Conservation (phyloP, 2,113 vertebrate genomes). For the Pelecanoides urinatrix region DNA sequence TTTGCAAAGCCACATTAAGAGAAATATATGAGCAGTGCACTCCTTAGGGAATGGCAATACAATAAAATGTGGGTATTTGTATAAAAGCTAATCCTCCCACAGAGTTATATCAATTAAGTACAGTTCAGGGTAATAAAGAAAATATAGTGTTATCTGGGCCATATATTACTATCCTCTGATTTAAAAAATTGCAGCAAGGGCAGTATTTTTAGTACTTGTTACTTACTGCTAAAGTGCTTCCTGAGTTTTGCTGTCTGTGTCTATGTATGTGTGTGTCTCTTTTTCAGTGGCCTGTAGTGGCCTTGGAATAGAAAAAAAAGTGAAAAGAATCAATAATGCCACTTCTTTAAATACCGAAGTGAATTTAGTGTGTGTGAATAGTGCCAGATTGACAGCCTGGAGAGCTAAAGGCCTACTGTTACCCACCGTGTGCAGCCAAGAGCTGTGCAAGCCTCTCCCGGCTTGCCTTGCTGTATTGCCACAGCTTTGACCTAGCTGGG, state of each 20-base stretch:
- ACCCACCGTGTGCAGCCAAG: not conserved
- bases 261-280: not conserved
- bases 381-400: constrained; percentile 31
- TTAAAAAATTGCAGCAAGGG: not conserved
- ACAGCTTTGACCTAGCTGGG: not conserved
- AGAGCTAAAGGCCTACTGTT: not conserved
- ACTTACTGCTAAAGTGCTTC: not conserved
- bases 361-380: constrained; percentile 57
- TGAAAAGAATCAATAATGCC: constrained; percentile 30
- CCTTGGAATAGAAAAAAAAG: not conserved
- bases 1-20: constrained; percentile 32
- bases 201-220: not conserved
- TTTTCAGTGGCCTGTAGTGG: constrained; percentile 46
- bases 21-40: constrained; percentile 12
- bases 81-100: constrained; percentile 20
- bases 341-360: constrained; percentile 34
- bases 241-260: not conserved
- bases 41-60: not conserved
- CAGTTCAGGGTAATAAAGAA: constrained; percentile 49
- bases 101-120: constrained; percentile 8
- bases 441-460: not conserved
- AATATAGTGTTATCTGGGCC: constrained; percentile 5
- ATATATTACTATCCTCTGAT: not conserved
- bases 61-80: constrained; percentile 2
- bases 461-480: not conserved